Evolutionary conservation across 1,140 invertebrate genomes (phyloP).

Genomic region (Euwallacea fornicatus): DNA sequence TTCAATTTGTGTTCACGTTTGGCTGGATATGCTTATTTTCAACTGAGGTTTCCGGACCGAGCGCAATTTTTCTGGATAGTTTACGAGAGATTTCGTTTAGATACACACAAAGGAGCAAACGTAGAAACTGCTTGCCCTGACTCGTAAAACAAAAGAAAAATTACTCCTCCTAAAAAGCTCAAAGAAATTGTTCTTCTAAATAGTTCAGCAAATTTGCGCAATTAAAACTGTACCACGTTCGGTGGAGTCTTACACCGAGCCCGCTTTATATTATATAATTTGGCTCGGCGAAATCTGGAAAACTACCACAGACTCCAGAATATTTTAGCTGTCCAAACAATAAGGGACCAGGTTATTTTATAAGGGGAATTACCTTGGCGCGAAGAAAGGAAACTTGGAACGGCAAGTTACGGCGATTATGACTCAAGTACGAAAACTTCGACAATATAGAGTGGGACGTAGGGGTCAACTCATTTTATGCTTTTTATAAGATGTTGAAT

Average conservation of each 20-base stretch:
- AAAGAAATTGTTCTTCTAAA: too few species aligned
- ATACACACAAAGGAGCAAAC: slow-evolving; percentile 1
- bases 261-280: slow-evolving; percentile 11
- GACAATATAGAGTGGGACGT: too few species aligned
- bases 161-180: too few species aligned
- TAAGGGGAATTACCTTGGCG: slow-evolving; percentile 18
- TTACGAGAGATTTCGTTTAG: slow-evolving; percentile 11
- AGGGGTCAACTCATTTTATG: too few species aligned
- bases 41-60: slow-evolving; percentile 23
- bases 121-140: not conserved
- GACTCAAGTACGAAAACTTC: too few species aligned
- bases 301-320: slow-evolving; percentile 20
- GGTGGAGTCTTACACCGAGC: not conserved
- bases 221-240: slow-evolving; percentile 17
- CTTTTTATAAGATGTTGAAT: too few species aligned
- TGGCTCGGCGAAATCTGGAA: slow-evolving; percentile 13
- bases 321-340: slow-evolving; percentile 35
- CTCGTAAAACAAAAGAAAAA: too few species aligned
- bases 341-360: slow-evolving; percentile 31
- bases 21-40: slow-evolving; percentile 34
- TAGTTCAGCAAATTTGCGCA: slow-evolving; percentile 2
- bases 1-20: slow-evolving; percentile 35
- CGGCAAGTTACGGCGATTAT: too few species aligned
- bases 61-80: slow-evolving; percentile 20
- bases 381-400: slow-evolving; percentile 16